phyloP scores from a whole-genome alignment of 2,113 vertebrate species.

The Synodontis membranacea region DNA sequence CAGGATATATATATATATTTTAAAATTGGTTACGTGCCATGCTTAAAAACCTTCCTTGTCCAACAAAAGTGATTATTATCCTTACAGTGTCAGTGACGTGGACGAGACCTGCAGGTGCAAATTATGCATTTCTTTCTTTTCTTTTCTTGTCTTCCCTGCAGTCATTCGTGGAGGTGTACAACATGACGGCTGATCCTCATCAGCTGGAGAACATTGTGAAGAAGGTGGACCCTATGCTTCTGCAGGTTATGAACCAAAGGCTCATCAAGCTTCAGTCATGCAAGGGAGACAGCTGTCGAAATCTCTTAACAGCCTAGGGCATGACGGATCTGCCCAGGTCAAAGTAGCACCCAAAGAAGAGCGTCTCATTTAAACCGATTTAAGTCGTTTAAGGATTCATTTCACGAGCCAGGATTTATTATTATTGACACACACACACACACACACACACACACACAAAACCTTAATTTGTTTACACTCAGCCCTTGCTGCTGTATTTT shows the following conservation, averaged over 20 bases:
- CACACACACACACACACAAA: not conserved
- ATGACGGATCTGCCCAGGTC: not conserved
- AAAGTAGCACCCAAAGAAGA: not conserved
- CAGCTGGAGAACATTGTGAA: slow-evolving; percentile 79
- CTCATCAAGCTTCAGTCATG: slow-evolving; percentile 79
- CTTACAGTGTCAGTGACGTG: not conserved
- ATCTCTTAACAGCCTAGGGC: slow-evolving; percentile 40
- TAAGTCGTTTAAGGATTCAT: not conserved
- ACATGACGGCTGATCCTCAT: slow-evolving; percentile 72
- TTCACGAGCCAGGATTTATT: not conserved
- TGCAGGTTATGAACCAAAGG: slow-evolving; percentile 77
- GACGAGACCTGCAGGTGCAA: not conserved
- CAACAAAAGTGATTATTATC: not conserved
- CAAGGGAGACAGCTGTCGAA: slow-evolving; percentile 64
- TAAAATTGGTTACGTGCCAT: not conserved
- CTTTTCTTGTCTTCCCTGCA: slow-evolving; percentile 33
- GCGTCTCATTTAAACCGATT: not conserved
- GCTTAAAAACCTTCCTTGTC: not conserved
- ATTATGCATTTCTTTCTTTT: not conserved
- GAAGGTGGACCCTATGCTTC: slow-evolving; percentile 72
- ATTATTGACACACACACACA: not conserved
- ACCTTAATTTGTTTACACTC: slow-evolving; percentile 13
- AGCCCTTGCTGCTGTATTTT: slow-evolving; percentile 12
- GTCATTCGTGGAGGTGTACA: slow-evolving; percentile 77
- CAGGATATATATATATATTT: too few species aligned